Percentiles rank a stretch among this genome's conserved stretches.
phyloP scores from a whole-genome alignment of 2,888 invertebrate genomes.

The Trilocha varians region DNA sequence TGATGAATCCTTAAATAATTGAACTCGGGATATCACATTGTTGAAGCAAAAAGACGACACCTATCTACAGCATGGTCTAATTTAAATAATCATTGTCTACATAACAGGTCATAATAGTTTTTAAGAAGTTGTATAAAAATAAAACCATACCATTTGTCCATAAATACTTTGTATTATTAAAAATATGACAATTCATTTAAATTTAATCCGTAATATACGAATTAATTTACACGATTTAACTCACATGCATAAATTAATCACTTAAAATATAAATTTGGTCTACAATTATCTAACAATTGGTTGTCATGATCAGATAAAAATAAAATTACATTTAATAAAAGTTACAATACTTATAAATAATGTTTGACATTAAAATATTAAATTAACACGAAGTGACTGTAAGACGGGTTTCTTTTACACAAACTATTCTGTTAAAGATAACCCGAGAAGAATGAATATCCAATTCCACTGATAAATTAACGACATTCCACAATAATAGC shows the following conservation, averaged over 20 bases:
- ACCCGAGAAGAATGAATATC: not conserved
- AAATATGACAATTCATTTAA: conserved; percentile 54
- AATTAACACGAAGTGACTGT: not conserved
- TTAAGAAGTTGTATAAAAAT: conserved; percentile 4
- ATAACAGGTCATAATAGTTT: no score
- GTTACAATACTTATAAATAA: conserved; percentile 26
- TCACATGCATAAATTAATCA: conserved; percentile 23
- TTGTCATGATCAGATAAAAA: conserved; percentile 51
- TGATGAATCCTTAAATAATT: no score
- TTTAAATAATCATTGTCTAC: no score
- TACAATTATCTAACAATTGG: conserved; percentile 27
- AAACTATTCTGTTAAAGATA: not conserved
- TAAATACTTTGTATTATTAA: conserved; percentile 42
- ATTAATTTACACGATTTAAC: no score
- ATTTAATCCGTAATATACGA: conserved; percentile 63
- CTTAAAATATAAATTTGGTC: conserved; percentile 47
- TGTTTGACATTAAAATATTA: not conserved
- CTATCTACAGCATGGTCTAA: no score
- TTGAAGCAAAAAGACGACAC: no score
- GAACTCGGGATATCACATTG: no score
- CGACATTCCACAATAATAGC: not conserved
- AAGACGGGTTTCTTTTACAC: not conserved
- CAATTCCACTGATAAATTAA: not conserved
- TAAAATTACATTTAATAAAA: conserved; percentile 11
- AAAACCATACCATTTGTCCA: conserved; percentile 15